Evolutionary conservation across 2,113 vertebrate genomes (phyloP).

Genomic region (Xyliphius kryptos): DNA sequence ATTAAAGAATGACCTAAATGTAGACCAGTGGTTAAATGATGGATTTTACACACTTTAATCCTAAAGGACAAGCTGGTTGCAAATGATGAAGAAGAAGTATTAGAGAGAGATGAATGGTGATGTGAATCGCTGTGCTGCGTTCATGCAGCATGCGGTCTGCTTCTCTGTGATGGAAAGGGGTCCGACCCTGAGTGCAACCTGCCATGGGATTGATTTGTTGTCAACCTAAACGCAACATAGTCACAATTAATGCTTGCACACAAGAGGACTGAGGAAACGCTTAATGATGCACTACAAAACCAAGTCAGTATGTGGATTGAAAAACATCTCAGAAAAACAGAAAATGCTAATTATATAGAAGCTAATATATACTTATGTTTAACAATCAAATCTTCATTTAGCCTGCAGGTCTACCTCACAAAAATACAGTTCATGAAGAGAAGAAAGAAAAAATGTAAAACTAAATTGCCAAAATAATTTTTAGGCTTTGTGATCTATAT

Average conservation of each 20-base stretch:
- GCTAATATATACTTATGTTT: too few species aligned
- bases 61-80: background rate
- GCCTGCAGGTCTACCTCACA: too few species aligned
- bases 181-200: constrained; percentile 5
- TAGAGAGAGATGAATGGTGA: constrained; percentile 5
- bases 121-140: constrained; percentile 4
- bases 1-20: constrained; percentile 18
- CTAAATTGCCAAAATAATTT: too few species aligned
- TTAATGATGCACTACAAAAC: background rate
- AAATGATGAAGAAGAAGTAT: background rate
- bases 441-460: too few species aligned
- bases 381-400: too few species aligned
- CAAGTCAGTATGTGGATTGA: background rate
- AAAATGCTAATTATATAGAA: background rate
- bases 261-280: background rate
- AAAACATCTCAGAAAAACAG: background rate
- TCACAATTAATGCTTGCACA: constrained; percentile 15
- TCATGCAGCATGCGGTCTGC: constrained; percentile 36
- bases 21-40: background rate
- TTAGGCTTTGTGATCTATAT: too few species aligned
- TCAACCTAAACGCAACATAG: constrained; percentile 29
- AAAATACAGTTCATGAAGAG: too few species aligned
- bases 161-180: constrained; percentile 34
- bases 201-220: constrained; percentile 49
- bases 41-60: background rate